These are phyloP conservation scores for Orius laevigatus DNA, from an alignment of 1,140 invertebrate genomes.

Conservation along the genomic window DNA sequence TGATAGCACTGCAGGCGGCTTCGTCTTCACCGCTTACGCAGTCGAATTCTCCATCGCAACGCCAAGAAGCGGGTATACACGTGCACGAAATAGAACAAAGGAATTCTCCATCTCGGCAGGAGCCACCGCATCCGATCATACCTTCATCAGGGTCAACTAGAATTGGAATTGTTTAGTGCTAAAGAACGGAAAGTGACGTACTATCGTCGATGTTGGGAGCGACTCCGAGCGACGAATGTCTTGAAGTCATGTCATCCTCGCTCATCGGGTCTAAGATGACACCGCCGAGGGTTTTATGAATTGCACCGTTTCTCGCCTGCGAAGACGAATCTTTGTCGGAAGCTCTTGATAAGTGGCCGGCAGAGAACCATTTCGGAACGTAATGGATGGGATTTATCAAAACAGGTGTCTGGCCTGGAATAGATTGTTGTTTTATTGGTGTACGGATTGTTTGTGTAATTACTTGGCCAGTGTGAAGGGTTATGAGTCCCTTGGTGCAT, in stretches of 20 bases:
- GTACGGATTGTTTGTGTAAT: slow-evolving; percentile 16
- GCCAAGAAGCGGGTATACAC: slow-evolving; percentile 37
- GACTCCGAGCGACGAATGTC: too few species aligned
- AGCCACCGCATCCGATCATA: slow-evolving; percentile 30
- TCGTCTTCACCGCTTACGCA: slow-evolving; percentile 52
- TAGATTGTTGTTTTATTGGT: slow-evolving; percentile 11
- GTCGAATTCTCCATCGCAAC: slow-evolving; percentile 42
- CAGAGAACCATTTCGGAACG: too few species aligned
- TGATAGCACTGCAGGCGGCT: slow-evolving; percentile 35
- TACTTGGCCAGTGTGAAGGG: background rate
- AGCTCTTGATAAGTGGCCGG: too few species aligned
- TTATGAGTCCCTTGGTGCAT: slow-evolving; percentile 10
- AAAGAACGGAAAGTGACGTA: too few species aligned
- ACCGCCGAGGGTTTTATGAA: too few species aligned
- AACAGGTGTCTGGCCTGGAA: background rate
- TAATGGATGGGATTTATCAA: background rate
- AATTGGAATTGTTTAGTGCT: slow-evolving; percentile 15
- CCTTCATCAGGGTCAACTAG: slow-evolving; percentile 23
- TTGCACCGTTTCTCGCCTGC: too few species aligned
- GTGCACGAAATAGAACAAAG: slow-evolving; percentile 38
- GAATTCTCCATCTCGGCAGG: slow-evolving; percentile 32
- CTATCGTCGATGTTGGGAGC: too few species aligned
- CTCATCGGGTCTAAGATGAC: too few species aligned
- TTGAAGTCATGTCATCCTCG: too few species aligned
- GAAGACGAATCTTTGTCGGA: too few species aligned